These are phyloP conservation scores for Coregonus clupeaformis DNA, from an alignment of 2,113 vertebrate species.

Conservation along the genomic window DNA sequence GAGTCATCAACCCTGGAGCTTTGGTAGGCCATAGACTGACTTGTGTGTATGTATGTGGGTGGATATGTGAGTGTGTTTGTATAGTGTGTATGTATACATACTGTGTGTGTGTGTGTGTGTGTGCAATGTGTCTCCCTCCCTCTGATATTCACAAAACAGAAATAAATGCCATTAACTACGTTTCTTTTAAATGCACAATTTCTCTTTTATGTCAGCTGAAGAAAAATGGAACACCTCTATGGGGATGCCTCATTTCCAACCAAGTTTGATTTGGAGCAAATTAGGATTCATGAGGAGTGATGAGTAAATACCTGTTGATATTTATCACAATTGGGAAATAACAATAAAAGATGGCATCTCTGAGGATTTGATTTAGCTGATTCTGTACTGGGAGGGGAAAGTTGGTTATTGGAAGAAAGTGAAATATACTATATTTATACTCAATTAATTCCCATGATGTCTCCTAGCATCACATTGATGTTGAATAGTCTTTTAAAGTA, in stretches of 20 bases:
- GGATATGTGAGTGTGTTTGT: too few relatives aligned
- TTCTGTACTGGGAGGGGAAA: not conserved
- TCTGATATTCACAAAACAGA: not conserved
- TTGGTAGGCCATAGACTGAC: too few relatives aligned
- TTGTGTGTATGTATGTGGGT: too few relatives aligned
- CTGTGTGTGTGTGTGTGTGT: too few relatives aligned
- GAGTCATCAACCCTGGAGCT: too few relatives aligned
- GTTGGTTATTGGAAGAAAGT: not conserved
- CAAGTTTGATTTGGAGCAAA: slow-evolving; percentile 16
- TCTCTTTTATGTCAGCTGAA: slow-evolving; percentile 14
- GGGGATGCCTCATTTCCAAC: slow-evolving; percentile 9
- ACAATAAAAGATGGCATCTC: not conserved
- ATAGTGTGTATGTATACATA: too few relatives aligned
- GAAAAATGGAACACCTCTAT: slow-evolving; percentile 23
- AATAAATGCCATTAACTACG: not conserved
- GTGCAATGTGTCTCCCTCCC: not conserved
- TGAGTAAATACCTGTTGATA: slow-evolving; percentile 31
- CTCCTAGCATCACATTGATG: not conserved
- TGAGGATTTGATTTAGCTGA: not conserved
- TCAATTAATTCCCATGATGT: not conserved
- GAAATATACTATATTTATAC: not conserved
- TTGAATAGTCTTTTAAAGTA: not conserved
- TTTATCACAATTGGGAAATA: slow-evolving; percentile 10
- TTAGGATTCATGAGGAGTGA: slow-evolving; percentile 36
- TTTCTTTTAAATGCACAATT: slow-evolving; percentile 17